Percentiles rank a stretch among this genome's conserved stretches.
Evolutionary conservation across 2,888 invertebrate species (phyloP).

Genomic region (Oscheius sp.): DNA sequence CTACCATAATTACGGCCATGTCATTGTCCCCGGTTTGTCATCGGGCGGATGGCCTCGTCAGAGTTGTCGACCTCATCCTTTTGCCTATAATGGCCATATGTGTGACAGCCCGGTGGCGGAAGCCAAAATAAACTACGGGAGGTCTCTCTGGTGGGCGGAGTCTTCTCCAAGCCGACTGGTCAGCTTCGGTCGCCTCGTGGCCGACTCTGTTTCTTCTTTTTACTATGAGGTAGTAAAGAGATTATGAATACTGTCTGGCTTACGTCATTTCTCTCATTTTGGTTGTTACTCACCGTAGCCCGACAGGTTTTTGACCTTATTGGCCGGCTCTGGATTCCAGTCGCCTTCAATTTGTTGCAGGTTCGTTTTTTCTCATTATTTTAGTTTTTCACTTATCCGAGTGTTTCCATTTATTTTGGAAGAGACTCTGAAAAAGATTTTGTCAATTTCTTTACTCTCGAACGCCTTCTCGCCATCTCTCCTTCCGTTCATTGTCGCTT

Average conservation of each 20-base stretch:
- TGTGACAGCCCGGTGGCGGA: slow-evolving; percentile 11
- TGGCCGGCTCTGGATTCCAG: slow-evolving; percentile 66
- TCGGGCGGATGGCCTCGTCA: no score
- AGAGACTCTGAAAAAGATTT: background rate
- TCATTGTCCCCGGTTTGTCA: background rate
- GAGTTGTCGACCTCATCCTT: background rate
- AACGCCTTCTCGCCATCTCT: no score
- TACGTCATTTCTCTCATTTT: slow-evolving; percentile 52
- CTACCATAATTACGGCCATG: no score
- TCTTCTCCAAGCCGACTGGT: slow-evolving; percentile 32
- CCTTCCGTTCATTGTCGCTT: background rate
- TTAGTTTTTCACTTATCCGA: no score
- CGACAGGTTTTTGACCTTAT: slow-evolving; percentile 66
- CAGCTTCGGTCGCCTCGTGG: slow-evolving; percentile 29
- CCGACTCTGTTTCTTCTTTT: slow-evolving; percentile 3
- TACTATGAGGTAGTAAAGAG: background rate
- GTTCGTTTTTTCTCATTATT: slow-evolving; percentile 36
- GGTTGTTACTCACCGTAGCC: slow-evolving; percentile 58
- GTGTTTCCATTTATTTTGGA: no score
- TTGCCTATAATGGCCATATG: slow-evolving; percentile 9
- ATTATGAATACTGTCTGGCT: slow-evolving; percentile 39
- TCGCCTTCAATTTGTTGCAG: slow-evolving; percentile 66
- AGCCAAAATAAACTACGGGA: slow-evolving; percentile 35
- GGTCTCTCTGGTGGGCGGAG: slow-evolving; percentile 22
- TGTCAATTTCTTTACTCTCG: background rate